Conservation (phyloP, 2,888 invertebrate species). For the Invenusta paracnida region DNA sequence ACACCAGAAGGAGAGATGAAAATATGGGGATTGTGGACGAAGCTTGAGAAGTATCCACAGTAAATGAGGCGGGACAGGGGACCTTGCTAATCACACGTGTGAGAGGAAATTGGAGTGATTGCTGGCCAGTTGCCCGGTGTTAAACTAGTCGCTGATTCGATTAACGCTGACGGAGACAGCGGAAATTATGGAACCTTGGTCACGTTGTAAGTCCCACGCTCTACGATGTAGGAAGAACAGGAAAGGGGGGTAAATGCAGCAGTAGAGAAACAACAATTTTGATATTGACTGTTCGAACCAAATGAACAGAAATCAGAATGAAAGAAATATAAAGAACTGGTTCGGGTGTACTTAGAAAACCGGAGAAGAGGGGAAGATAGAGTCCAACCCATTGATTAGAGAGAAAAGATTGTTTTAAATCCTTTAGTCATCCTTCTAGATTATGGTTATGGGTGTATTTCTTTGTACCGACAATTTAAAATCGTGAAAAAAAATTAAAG, state of each 20-base stretch:
- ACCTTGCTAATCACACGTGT: slow-evolving; percentile 25
- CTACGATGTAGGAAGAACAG: not conserved
- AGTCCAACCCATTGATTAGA: not conserved
- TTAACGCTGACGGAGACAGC: slow-evolving; percentile 23
- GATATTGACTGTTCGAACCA: not conserved
- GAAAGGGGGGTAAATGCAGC: not conserved
- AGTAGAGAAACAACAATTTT: too few species aligned
- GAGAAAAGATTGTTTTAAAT: not conserved
- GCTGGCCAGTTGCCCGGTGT: not conserved
- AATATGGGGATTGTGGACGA: too few species aligned
- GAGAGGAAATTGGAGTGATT: slow-evolving; percentile 18
- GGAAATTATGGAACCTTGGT: slow-evolving; percentile 23
- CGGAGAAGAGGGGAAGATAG: not conserved
- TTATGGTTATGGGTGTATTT: not conserved
- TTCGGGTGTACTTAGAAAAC: not conserved
- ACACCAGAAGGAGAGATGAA: too few species aligned
- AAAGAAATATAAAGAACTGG: not conserved
- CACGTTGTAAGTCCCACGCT: not conserved
- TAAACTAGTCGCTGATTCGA: not conserved
- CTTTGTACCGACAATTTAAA: not conserved
- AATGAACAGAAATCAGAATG: not conserved
- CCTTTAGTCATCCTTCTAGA: not conserved
- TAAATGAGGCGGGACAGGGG: slow-evolving; percentile 22
- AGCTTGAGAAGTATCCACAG: too few species aligned
- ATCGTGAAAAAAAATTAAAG: not conserved